Evolutionary conservation across 1,140 invertebrate genomes (phyloP), one percentile per base, ranked within the genome.

Genomic region (Brachionus calyciflorus): DNA sequence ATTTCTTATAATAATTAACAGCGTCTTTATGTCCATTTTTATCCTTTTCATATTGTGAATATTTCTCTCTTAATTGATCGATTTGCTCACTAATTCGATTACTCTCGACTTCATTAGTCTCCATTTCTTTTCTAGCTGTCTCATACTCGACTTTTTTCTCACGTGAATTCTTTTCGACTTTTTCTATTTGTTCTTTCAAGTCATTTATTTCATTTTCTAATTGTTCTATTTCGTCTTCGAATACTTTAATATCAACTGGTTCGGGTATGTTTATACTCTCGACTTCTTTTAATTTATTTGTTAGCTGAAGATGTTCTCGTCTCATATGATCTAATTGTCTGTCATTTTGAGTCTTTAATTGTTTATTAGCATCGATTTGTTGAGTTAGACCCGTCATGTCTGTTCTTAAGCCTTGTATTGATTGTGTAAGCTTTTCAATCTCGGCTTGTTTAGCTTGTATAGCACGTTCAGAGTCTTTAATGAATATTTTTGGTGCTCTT

Each of bases 261-360:
- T 81, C 41, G 82, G 81, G 51, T 85, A 86, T 0, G 89, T 88
- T 65, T 86, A 85, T 9, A 90, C 89, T 19, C 76, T 70, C 53
- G 49, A 55, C 44, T 53, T 75, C 57, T 69, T 51, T 30, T 68
- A 78, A 41, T 60, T 81, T 24, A 80, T 73, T 51, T 12, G 49
- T 73, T 26, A 73, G 17, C 24, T 73, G 44, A n/a, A 51, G 30
- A 5, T 51, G 46, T 37, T 40, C 51, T 19, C 75, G 51, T 17
- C 55, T 28, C 30, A 76, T 44, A 21, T 63, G 40, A n/a, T 76
- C 55, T 6, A 63, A 19, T 57, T 51, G 77, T 17, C 40, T 76
- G 33, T 73, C 53, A 46, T 53, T 51, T 41, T 51, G 46, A 1
- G 37, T 37, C 37, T 73, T 73, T 10, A 55, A n/a, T 21, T 51